Evolutionary conservation across 2,113 vertebrate genomes (phyloP).

Genomic region (Bubo blakistoni): DNA sequence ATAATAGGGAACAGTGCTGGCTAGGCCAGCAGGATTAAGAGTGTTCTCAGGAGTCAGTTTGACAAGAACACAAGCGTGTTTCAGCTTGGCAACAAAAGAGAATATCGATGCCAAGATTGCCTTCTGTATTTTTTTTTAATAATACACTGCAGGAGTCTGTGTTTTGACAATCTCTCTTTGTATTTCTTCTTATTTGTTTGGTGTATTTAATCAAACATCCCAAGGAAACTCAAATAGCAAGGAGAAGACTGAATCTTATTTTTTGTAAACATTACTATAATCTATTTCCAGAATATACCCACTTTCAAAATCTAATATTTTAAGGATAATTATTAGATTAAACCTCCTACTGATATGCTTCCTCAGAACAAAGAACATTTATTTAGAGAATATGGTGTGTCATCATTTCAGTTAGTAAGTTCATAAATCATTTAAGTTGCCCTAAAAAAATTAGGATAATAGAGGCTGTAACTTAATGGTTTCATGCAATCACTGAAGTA

Average conservation of each 20-base stretch:
- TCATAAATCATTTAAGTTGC: conserved; percentile 33
- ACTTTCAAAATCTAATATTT: conserved; percentile 8
- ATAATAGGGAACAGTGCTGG: background rate
- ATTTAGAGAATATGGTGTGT: background rate
- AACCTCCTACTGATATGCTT: background rate
- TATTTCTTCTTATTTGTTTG: conserved; percentile 9
- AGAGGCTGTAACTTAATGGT: conserved; percentile 33
- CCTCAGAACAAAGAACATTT: conserved; percentile 25
- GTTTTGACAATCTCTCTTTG: conserved; percentile 13
- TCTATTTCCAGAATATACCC: background rate
- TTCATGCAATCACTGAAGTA: conserved; percentile 22
- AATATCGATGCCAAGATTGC: conserved; percentile 6
- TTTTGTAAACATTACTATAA: background rate
- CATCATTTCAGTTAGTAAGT: conserved; percentile 14
- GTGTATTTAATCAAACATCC: background rate
- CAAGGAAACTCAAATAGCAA: background rate
- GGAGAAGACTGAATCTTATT: background rate
- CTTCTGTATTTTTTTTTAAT: background rate
- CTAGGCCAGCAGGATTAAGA: background rate
- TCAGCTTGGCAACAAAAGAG: conserved; percentile 27
- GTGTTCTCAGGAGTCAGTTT: background rate
- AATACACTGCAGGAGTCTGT: background rate
- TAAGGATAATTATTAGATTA: conserved; percentile 9
- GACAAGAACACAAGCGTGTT: background rate
- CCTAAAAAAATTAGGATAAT: conserved; percentile 35